Conservation (phyloP, 2,113 vertebrate species). For the Callocephalon fimbriatum region DNA sequence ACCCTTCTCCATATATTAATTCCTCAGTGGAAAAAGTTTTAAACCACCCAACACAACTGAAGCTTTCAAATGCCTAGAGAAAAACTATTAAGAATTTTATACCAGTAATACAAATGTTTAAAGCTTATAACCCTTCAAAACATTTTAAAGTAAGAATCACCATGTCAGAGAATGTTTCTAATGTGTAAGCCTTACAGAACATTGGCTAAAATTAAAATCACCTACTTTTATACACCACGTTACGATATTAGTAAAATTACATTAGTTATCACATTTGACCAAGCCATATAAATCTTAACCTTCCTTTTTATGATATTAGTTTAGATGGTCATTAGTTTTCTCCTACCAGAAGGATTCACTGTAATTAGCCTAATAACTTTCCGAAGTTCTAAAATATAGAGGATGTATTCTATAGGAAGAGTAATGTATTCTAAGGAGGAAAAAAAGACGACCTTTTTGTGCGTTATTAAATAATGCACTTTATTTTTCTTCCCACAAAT, state of each 20-base stretch:
- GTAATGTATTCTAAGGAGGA: background rate
- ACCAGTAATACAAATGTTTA: background rate
- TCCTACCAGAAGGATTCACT: background rate
- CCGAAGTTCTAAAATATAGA: background rate
- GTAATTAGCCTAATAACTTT: constrained; percentile 9
- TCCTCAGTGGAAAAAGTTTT: background rate
- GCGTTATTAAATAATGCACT: background rate
- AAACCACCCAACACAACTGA: background rate
- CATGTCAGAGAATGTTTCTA: background rate
- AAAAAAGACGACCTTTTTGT: background rate
- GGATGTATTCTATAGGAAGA: background rate
- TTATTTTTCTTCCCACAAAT: background rate
- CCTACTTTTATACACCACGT: background rate
- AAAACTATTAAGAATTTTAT: background rate
- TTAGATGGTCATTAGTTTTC: background rate
- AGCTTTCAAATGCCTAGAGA: background rate
- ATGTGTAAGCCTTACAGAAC: background rate
- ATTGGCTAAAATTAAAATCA: background rate
- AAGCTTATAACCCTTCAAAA: background rate
- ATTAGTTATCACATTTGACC: background rate
- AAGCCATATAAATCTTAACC: background rate
- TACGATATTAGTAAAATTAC: background rate
- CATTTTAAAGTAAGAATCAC: background rate
- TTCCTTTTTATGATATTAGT: background rate
- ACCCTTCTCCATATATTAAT: background rate